phyloP scores from a whole-genome alignment of 37 sponge, comb jelly and placozoan species.

The Spongilla lacustris region DNA sequence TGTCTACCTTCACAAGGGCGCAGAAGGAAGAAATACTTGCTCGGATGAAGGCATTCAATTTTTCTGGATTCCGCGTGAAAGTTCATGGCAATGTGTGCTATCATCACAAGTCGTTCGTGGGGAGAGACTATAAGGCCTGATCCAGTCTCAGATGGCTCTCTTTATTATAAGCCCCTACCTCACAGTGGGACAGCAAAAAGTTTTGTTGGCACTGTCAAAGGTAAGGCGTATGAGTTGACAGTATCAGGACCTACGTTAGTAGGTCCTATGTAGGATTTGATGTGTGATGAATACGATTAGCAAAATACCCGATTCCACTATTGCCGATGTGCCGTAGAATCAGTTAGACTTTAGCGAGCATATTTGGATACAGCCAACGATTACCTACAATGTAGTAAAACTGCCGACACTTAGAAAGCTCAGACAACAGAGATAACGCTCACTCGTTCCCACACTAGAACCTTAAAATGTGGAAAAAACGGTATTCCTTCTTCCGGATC shows the following conservation, averaged over 20 bases:
- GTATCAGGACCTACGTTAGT: slow-evolving; percentile 7
- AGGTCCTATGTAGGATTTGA: too few relatives aligned
- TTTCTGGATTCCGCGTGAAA: slow-evolving; percentile 31
- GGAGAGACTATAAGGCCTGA: slow-evolving; percentile 57
- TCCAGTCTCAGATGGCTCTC: slow-evolving; percentile 32
- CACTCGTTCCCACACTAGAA: too few relatives aligned
- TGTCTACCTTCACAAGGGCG: not conserved
- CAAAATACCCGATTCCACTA: too few relatives aligned
- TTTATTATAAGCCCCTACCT: slow-evolving; percentile 22
- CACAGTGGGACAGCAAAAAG: not conserved
- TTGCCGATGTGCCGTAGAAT: too few relatives aligned
- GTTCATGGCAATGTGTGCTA: slow-evolving; percentile 24
- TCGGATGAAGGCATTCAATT: slow-evolving; percentile 25
- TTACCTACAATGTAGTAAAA: too few relatives aligned
- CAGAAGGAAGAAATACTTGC: slow-evolving; percentile 44
- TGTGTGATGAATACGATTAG: too few relatives aligned
- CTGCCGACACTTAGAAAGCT: too few relatives aligned
- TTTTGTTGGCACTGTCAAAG: slow-evolving; percentile 23
- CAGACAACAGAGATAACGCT: too few relatives aligned
- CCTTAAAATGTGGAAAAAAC: too few relatives aligned
- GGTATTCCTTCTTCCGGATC: too few relatives aligned
- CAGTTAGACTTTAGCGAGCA: too few relatives aligned
- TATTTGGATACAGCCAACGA: too few relatives aligned
- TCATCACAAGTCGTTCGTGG: slow-evolving; percentile 59
- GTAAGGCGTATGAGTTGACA: slow-evolving; percentile 10